A percentile compares a stretch with the other conserved stretches of the same genome.
phyloP scores from a whole-genome alignment of 2,797 vertebrate genomes.

The Taenioides sp. region DNA sequence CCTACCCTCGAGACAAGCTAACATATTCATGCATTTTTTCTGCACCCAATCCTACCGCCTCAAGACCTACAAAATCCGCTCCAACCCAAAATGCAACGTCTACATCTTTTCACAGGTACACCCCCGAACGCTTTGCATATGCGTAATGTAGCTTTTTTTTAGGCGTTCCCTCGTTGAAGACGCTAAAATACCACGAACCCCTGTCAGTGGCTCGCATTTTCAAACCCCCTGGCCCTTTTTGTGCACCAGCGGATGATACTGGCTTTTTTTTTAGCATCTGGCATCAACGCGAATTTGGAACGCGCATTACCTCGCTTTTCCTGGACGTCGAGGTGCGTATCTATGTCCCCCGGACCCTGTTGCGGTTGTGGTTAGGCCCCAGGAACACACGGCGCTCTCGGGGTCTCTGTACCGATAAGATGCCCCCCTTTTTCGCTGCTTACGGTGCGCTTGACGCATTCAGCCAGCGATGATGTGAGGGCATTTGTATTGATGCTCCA shows the following conservation, averaged over 20 bases:
- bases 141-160: not conserved
- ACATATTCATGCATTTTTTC: conserved; percentile 47
- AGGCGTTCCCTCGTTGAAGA: conserved; percentile 68
- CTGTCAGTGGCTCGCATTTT: conserved; percentile 50
- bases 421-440: conserved; percentile 61
- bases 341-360: conserved; percentile 44
- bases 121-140: not conserved
- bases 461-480: conserved; percentile 69
- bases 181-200: conserved; percentile 45
- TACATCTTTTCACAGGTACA: not conserved
- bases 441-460: conserved; percentile 76
- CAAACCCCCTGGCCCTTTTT: conserved; percentile 66
- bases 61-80: conserved; percentile 60
- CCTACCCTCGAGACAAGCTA: conserved; percentile 16
- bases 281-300: conserved; percentile 26
- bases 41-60: conserved; percentile 51
- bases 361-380: conserved; percentile 56
- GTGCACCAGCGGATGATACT: conserved; percentile 57
- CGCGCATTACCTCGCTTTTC: conserved; percentile 51
- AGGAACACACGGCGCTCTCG: conserved; percentile 32
- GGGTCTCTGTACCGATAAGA: conserved; percentile 61
- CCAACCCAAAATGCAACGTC: conserved; percentile 23
- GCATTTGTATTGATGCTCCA: conserved; percentile 57
- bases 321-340: conserved; percentile 6
- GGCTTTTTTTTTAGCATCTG: conserved; percentile 38